Conservation (phyloP, 2,113 vertebrate genomes). For the Oceanodroma tethys region DNA sequence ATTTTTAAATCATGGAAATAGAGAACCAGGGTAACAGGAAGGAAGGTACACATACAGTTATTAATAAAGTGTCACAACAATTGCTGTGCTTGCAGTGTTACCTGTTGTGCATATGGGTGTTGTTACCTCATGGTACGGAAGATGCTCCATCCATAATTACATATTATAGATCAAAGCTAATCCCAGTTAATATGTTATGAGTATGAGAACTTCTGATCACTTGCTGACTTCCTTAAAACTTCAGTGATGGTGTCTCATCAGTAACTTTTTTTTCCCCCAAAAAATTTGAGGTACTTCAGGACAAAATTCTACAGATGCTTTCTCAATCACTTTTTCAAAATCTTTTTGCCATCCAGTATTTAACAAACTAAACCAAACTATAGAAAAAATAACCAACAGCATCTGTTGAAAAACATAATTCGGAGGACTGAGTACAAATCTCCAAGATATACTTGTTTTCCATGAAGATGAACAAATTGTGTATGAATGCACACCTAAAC, state of each 20-base stretch:
- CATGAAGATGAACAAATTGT: neutral
- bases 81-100: neutral
- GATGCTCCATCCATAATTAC: neutral
- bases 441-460: neutral
- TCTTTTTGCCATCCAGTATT: neutral
- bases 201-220: neutral
- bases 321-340: neutral
- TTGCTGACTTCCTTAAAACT: neutral
- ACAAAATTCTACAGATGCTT: neutral
- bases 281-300: neutral
- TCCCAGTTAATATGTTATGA: neutral
- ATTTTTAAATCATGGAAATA: neutral
- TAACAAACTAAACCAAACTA: neutral
- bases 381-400: neutral
- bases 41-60: neutral
- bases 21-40: neutral
- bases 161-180: neutral
- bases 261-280: accelerated
- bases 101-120: neutral
- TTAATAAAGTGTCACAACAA: neutral
- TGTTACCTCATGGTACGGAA: neutral
- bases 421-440: neutral
- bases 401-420: neutral
- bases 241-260: neutral
- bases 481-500: neutral